Base-by-base conservation (phyloP, 2,888 invertebrate genomes). In the Pyrrhia umbra region DNA sequence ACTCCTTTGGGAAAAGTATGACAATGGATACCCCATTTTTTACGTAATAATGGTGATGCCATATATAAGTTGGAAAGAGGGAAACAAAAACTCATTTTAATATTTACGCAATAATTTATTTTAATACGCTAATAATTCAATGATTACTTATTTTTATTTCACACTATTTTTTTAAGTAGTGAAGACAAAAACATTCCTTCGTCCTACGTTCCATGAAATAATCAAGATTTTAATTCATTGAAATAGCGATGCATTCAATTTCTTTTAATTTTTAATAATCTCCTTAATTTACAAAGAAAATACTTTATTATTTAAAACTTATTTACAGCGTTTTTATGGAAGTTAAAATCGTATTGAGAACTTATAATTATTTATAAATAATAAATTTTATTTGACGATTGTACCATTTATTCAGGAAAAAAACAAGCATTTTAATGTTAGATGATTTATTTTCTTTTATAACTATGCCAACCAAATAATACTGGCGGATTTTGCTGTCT, bases 61-160 rank as follows among this genome's bases (percentile, higher is more conserved):
- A n/a, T n/a, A n/a, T n/a, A n/a, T n/a, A n/a, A n/a, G n/a, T n/a
- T n/a, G n/a, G n/a, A n/a, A n/a, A 42, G 0, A 3, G 27, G 10
- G 0, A 15, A 39, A 51, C 39, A 52, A 69, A 85, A 85, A 83
- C 58, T 63, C 71, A 69, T 42, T 20, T 47, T 58, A 66, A 72
- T 83, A 82, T 89, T 90, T 91, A 89, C 85, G 88, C 89, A 93
- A 93, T 94, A 92, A 93, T 94, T 94, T 94, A 94, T 94, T 85
- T 79, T 90, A 85, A 89, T 93, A 93, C 88, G 82, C 92, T 94
- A 94, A 90, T 94, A 92, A 93, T 93, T 92, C 90, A 92, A 92
- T 93, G 89, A 90, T 88, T 86, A 90, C 88, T 80, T 88, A 89
- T 86, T 86, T 88, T 89, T 88, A 89, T 88, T 90, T 87, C 88